Percentiles rank a stretch among this genome's conserved stretches.
These are phyloP conservation scores for Callorhinus ursinus DNA, from an alignment of 2,113 vertebrate species.

Conservation along the genomic window DNA sequence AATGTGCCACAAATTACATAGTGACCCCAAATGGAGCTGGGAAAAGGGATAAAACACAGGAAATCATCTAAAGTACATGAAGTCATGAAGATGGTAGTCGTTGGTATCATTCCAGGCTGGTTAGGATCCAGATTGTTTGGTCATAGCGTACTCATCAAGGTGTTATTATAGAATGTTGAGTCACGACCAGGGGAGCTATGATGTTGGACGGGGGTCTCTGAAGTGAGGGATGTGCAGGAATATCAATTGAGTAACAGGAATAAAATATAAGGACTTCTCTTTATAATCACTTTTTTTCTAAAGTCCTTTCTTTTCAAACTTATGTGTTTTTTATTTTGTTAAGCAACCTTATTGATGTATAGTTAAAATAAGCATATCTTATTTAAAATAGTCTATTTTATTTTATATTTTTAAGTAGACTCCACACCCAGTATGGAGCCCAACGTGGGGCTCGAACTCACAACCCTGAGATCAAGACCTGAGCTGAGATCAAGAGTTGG, in stretches of 20 bases:
- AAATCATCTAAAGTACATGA: neutral
- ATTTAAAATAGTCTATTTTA: neutral
- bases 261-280: neutral
- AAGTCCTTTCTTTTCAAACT: neutral
- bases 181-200: too few species aligned
- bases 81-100: accelerated
- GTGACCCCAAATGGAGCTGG: accelerated
- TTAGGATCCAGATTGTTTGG: too few species aligned
- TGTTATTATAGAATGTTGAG: neutral
- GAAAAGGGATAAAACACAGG: neutral
- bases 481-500: neutral
- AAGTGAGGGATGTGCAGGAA: accelerated
- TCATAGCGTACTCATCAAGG: accelerated
- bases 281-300: neutral
- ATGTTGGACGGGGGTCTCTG: neutral
- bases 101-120: neutral
- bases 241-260: neutral
- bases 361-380: neutral
- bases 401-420: neutral
- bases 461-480: neutral
- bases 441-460: neutral
- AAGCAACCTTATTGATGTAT: neutral
- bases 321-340: neutral
- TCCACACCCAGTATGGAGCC: neutral
- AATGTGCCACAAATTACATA: too few species aligned